phyloP scores from a whole-genome alignment of 2,797 vertebrate genomes.

The Spinus pinus region DNA sequence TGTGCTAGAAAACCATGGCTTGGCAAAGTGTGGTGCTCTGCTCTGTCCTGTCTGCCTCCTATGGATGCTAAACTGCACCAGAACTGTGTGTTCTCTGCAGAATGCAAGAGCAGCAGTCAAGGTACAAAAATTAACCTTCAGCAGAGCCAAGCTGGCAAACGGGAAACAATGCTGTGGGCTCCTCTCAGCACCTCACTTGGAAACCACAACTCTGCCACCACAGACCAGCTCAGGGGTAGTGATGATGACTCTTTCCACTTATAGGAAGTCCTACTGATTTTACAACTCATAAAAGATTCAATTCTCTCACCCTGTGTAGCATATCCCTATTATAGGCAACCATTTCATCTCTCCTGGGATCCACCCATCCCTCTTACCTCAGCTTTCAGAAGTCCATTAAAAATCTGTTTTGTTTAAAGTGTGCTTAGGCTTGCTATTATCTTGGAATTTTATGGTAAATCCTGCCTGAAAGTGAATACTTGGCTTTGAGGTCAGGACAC shows the following conservation, averaged over 20 bases:
- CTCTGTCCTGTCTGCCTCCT: background rate
- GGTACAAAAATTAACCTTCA: background rate
- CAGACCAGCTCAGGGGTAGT: background rate
- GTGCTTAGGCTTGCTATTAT: background rate
- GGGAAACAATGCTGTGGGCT: background rate
- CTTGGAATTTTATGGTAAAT: background rate
- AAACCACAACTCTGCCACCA: background rate
- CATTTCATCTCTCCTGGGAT: background rate
- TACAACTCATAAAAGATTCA: background rate
- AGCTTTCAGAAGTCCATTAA: slow-evolving; percentile 13
- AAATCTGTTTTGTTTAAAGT: background rate
- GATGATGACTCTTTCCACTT: background rate
- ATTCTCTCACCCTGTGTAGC: background rate
- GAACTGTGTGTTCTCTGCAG: background rate
- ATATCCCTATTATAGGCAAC: background rate
- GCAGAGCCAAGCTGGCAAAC: background rate
- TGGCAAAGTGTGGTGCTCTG: background rate
- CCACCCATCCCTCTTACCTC: background rate
- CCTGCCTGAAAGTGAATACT: background rate
- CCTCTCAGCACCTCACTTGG: background rate
- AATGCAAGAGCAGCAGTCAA: background rate
- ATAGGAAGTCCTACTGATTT: background rate
- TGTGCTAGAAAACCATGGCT: background rate
- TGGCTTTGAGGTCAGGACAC: background rate
- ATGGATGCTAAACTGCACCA: background rate